Conservation (phyloP, 2,797 vertebrate genomes). For the Glyptemys insculpta region DNA sequence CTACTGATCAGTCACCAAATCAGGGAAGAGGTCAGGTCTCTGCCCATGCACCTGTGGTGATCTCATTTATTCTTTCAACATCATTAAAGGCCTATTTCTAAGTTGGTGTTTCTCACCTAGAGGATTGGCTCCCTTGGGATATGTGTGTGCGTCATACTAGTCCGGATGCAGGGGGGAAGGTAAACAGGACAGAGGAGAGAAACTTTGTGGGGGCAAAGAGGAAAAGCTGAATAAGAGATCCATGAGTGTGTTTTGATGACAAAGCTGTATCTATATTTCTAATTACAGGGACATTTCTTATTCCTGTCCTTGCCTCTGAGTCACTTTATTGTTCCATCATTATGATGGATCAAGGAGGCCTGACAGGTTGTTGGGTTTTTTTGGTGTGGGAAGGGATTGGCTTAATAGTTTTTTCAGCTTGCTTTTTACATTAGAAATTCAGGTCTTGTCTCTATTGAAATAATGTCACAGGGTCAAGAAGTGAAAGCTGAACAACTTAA, state of each 20-base stretch:
- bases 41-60: neutral
- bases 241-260: neutral
- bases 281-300: constrained; percentile 28
- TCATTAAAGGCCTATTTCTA: neutral
- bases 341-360: constrained; percentile 29
- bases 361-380: neutral
- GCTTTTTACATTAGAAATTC: constrained; percentile 37
- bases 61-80: neutral
- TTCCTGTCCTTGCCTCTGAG: constrained; percentile 19
- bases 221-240: neutral
- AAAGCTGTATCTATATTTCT: constrained; percentile 1
- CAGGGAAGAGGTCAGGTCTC: constrained; percentile 19
- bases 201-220: neutral
- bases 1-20: constrained; percentile 24
- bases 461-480: constrained; percentile 42
- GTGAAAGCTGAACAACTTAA: neutral
- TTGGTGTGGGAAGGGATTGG: no score
- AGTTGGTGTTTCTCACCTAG: neutral
- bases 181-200: neutral
- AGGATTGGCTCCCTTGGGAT: neutral
- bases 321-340: constrained; percentile 31
- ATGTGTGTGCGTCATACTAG: neutral
- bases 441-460: neutral
- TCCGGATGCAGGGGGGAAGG: accelerated
- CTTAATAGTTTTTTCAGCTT: constrained; percentile 8